phyloP scores from a whole-genome alignment of 2,888 invertebrate genomes.

The Cancer borealis region DNA sequence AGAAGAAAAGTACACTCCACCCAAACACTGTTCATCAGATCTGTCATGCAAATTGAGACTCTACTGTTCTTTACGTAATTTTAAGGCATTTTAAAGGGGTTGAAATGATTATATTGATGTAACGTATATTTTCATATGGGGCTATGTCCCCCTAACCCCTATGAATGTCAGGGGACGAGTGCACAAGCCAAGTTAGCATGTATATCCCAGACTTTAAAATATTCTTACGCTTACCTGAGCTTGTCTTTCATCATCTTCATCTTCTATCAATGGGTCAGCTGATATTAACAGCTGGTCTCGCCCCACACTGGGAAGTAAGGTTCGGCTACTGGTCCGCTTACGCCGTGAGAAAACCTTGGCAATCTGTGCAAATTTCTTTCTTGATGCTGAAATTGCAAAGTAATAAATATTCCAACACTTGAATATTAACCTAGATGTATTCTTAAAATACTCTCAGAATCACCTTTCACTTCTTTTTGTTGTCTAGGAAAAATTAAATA shows the following conservation, averaged over 20 bases:
- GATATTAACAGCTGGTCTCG: slow-evolving; percentile 78
- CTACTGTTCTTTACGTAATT: no score
- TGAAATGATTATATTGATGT: no score
- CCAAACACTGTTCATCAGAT: no score
- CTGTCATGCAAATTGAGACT: no score
- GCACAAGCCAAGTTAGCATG: no score
- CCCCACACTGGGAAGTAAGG: slow-evolving; percentile 72
- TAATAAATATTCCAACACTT: not conserved
- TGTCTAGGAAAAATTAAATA: no score
- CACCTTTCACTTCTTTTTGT: not conserved
- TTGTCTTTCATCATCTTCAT: slow-evolving; percentile 78
- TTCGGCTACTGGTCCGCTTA: slow-evolving; percentile 78
- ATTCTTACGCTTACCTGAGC: slow-evolving; percentile 54
- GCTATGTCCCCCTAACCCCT: no score
- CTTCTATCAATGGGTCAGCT: slow-evolving; percentile 78
- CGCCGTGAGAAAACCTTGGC: slow-evolving; percentile 87
- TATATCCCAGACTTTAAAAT: not conserved
- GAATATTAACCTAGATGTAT: not conserved
- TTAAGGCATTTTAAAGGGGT: no score
- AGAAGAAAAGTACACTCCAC: no score
- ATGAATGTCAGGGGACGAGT: not conserved
- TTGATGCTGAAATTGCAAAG: slow-evolving; percentile 84
- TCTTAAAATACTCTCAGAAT: not conserved
- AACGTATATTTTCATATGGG: no score
- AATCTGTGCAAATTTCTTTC: slow-evolving; percentile 89